Base-by-base conservation (phyloP, 2,113 vertebrate genomes). In the Falco punctatus region DNA sequence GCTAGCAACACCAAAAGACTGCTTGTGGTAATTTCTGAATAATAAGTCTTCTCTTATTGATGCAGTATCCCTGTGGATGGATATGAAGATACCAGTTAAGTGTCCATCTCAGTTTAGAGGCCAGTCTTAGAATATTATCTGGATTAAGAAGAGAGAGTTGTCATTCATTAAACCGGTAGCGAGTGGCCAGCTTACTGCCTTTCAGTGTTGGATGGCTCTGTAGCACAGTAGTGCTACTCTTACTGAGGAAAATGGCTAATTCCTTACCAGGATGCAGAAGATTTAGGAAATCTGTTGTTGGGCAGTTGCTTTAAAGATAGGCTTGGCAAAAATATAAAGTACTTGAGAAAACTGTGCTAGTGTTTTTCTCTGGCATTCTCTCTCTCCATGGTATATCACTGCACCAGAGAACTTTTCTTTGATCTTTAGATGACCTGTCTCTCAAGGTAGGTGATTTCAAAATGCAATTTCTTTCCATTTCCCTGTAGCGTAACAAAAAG, bases 381-480 rank as follows among this genome's bases (percentile, higher is more conserved):
- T 90, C 26, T 81, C 26, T 71, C 30, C 0, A 0, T 6, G 9
- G 28, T 18, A 1, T 51, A 14, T 57, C 3, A 2, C 33, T 84
- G 61, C n/a, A 79, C 6, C n/a, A 38, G 38, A n/a, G 46, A 88
- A 48, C 19, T 59, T 32, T 9, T 30, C 42, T 44, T 27, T 80
- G 28, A 16, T 79, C 42, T 85, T 84, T 46, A 54, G 14, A 44
- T 85, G 57, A 72, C 62, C 35, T 88, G 62, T 57, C 79, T 88
- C 23, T 27, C 35, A 69, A 72, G 87, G 30, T 15, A 82, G 27
- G 40, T 17, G 57, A 69, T 69, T 90, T 65, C 66, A 93, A 77
- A 65, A 58, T 35, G 35, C 21, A 69, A 4, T 92, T 95, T 86
- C 32, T 59, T 81, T 90, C 64, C 1, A 0, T 93, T 85, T 79